Conservation (phyloP, 2,113 vertebrate genomes). For the Esox niger region DNA sequence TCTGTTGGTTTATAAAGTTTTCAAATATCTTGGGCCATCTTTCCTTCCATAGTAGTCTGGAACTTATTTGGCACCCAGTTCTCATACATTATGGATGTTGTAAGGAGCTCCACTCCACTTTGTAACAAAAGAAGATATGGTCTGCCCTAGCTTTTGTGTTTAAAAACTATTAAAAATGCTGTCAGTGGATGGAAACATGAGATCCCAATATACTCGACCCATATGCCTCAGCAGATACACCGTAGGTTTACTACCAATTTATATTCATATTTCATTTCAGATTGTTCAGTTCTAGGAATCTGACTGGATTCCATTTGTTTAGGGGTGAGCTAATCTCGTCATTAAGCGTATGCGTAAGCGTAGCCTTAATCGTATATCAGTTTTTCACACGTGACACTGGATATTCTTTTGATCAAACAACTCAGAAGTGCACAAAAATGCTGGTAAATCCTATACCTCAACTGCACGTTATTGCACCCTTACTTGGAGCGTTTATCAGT, state of each 20-base stretch:
- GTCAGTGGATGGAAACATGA: background rate
- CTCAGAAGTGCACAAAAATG: no score
- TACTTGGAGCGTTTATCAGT: no score
- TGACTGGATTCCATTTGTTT: no score
- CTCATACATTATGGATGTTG: conserved; percentile 41
- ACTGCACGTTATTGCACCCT: no score
- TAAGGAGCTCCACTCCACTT: conserved; percentile 2
- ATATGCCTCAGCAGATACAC: background rate
- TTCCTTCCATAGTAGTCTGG: conserved; percentile 16
- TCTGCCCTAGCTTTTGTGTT: background rate
- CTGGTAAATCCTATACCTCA: no score
- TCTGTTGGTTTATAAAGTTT: conserved; percentile 1
- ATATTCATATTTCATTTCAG: no score
- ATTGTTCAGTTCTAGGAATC: no score
- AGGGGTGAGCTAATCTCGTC: no score
- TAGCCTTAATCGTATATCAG: no score
- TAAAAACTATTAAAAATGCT: background rate
- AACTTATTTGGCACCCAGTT: conserved; percentile 22
- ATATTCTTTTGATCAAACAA: no score
- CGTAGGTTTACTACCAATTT: background rate
- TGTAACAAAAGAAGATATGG: background rate
- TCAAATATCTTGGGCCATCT: conserved; percentile 13
- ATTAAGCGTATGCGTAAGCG: no score
- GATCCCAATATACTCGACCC: background rate
- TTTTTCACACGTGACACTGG: no score